Evolutionary conservation across 2,797 vertebrate genomes (phyloP), one percentile per base, ranked within the genome.

Genomic region (Schizothorax lantsangensis): DNA sequence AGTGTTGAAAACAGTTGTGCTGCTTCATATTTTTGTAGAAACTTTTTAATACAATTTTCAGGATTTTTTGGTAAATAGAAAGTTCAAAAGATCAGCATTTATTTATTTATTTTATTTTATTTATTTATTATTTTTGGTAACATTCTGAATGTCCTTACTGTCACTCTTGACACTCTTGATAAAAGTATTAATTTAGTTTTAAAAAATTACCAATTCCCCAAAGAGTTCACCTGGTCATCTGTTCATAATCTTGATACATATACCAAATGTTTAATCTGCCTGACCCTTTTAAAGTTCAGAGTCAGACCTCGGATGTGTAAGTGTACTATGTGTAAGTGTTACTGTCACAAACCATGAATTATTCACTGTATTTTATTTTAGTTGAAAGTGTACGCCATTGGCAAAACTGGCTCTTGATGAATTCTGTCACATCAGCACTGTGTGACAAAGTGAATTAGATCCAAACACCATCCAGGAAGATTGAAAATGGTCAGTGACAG

Each of bases 381-480:
- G 54, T 15, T 62, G 68, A 66, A 86, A 81, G 68, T 86, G 43
- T 52, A n/a, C 5, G 15, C 79, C 69, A 66, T 81, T 86, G 79
- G 69, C 79, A 81, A 81, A 86, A 74, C 57, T 75, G 11, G 21
- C 68, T 86, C 54, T 49, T 81, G 78, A 74, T 86, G n/a, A 79
- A 80, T 85, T 80, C 77, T 85, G 84, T 86, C 69, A 81, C 85
- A 74, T 86, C 79, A 81, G 85, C 85, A 75, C 79, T 81, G 69
- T 86, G 84, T 86, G 85, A 86, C 85, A 66, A 86, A 86, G 85
- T 81, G 85, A 86, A 81, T 86, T 86, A 86, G 79, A 86, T 49
- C 79, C 69, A 81, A 81, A 86, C 69, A 86, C 69, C 79, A 54
- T 74, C 43, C 79, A 52, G 57, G 43, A 81, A 81, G 78, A 86